Evolutionary conservation across 1,140 invertebrate species (phyloP).

Genomic region (Sarcophaga bullata): DNA sequence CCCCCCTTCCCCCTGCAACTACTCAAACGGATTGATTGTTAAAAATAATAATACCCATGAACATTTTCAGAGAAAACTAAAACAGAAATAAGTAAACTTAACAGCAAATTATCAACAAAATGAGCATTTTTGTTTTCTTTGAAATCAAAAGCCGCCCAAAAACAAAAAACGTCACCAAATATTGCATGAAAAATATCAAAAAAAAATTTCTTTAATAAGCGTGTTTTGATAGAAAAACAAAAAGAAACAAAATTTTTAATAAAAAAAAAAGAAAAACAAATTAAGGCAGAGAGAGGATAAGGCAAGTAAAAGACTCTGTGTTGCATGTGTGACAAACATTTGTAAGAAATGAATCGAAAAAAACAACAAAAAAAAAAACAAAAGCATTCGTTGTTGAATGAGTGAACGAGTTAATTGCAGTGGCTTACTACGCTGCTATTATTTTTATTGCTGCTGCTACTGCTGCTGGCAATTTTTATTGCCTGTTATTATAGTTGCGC

Average conservation of each 20-base stretch:
- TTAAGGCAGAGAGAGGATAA: too few relatives aligned
- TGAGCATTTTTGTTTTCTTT: not conserved
- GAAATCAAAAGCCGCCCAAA: not conserved
- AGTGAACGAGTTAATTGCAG: slow-evolving; percentile 5
- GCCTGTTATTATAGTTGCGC: not conserved
- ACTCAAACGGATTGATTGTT: too few relatives aligned
- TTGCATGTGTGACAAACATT: slow-evolving; percentile 39
- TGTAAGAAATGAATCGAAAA: slow-evolving; percentile 15
- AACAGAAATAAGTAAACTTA: not conserved
- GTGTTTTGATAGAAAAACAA: too few relatives aligned
- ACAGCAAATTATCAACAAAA: not conserved
- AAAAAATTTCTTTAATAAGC: too few relatives aligned
- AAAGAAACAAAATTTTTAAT: too few relatives aligned
- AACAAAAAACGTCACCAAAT: too few relatives aligned
- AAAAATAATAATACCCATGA: not conserved
- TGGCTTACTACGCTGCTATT: not conserved
- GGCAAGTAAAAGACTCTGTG: not conserved
- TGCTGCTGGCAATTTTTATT: not conserved
- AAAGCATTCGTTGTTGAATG: not conserved
- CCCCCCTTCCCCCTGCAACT: not conserved
- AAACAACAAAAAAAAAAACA: too few relatives aligned
- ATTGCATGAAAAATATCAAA: too few relatives aligned
- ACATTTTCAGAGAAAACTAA: not conserved
- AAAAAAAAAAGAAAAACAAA: too few relatives aligned
- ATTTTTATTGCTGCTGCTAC: not conserved